Evolutionary conservation across 1,140 invertebrate genomes (phyloP).

Genomic region (Micrasema minimum): DNA sequence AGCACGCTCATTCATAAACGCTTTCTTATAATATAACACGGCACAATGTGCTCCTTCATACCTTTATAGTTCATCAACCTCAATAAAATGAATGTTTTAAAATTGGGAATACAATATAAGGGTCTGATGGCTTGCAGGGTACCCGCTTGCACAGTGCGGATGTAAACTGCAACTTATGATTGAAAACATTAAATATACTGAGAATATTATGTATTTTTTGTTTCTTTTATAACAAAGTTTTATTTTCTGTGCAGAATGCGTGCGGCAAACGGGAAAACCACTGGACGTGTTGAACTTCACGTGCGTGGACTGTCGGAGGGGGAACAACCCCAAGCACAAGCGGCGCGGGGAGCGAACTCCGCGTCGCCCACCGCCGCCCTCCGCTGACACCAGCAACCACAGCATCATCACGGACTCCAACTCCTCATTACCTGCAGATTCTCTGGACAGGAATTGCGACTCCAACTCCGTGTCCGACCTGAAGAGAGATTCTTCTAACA

Average conservation of each 20-base stretch:
- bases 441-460: slow-evolving; percentile 15
- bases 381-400: slow-evolving; percentile 36
- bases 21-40: no score
- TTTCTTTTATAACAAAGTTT: no score
- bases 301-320: slow-evolving; percentile 63
- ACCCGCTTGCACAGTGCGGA: no score
- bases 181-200: no score
- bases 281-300: slow-evolving; percentile 65
- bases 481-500: neutral
- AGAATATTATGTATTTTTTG: no score
- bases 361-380: slow-evolving; percentile 14
- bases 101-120: no score
- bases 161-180: no score
- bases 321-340: slow-evolving; percentile 50
- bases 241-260: slow-evolving; percentile 63
- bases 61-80: no score
- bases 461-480: slow-evolving; percentile 27
- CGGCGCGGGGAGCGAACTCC: slow-evolving; percentile 53
- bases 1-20: no score
- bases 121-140: no score
- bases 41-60: no score
- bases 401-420: slow-evolving; percentile 38
- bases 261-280: slow-evolving; percentile 59
- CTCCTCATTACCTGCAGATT: slow-evolving; percentile 18
- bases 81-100: neutral